phyloP scores from a whole-genome alignment of 37 sponge, comb jelly and placozoan genomes.

The Chondrosia reniformis region DNA sequence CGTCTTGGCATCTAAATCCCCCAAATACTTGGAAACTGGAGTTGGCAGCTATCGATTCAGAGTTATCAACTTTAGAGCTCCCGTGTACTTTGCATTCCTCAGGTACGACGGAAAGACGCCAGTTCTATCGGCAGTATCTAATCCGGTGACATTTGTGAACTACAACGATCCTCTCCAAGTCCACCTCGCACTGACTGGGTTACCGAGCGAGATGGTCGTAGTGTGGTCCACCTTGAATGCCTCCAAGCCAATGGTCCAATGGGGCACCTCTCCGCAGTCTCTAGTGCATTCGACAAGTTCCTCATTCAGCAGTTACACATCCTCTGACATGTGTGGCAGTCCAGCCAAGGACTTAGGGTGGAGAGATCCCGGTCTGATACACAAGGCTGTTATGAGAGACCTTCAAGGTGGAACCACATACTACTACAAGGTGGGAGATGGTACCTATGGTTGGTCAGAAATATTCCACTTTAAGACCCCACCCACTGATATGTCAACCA shows the following conservation, averaged over 20 bases:
- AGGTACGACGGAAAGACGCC: slow-evolving; percentile 21
- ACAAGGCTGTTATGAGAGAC: slow-evolving; percentile 36
- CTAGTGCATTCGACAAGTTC: slow-evolving; percentile 17
- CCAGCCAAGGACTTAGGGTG: slow-evolving; percentile 66
- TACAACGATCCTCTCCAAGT: slow-evolving; percentile 58
- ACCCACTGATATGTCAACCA: not conserved
- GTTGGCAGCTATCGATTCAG: slow-evolving; percentile 31
- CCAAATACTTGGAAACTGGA: slow-evolving; percentile 30
- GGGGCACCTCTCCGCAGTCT: slow-evolving; percentile 32
- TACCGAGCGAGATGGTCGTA: slow-evolving; percentile 52
- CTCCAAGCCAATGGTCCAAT: slow-evolving; percentile 35
- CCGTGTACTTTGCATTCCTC: slow-evolving; percentile 56
- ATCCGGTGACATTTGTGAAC: slow-evolving; percentile 41
- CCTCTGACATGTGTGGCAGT: slow-evolving; percentile 71
- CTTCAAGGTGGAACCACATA: slow-evolving; percentile 15
- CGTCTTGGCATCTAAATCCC: slow-evolving; percentile 22
- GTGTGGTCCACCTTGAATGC: slow-evolving; percentile 57
- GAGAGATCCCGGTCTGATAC: slow-evolving; percentile 60
- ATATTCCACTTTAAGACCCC: slow-evolving; percentile 21
- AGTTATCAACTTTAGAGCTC: slow-evolving; percentile 56
- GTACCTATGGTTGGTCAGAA: slow-evolving; percentile 18
- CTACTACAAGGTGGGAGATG: slow-evolving; percentile 22
- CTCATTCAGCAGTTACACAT: slow-evolving; percentile 50
- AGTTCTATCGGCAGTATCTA: slow-evolving; percentile 39
- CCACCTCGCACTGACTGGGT: slow-evolving; percentile 54